Evolutionary conservation across 2,888 invertebrate genomes (phyloP).

Genomic region (Drosophila longiperda): DNA sequence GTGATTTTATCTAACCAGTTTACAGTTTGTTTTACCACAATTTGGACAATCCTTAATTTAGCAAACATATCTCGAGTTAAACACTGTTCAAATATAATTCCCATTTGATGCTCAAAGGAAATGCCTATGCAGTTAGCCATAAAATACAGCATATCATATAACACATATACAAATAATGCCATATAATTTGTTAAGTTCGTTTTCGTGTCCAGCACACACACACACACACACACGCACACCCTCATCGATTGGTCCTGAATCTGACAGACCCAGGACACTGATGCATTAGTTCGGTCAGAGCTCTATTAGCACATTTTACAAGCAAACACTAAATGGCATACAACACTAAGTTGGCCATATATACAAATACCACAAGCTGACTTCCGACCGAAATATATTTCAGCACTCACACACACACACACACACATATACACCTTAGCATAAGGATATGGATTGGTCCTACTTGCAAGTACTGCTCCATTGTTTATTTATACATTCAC

Average conservation of each 20-base stretch:
- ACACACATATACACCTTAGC: conserved; percentile 17
- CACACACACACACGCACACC: conserved; percentile 7
- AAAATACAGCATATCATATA: conserved; percentile 29
- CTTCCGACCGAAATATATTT: conserved; percentile 61
- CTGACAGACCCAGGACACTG: conserved; percentile 30
- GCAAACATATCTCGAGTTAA: background rate
- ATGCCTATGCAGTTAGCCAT: conserved; percentile 14
- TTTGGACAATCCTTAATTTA: background rate
- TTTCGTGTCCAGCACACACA: conserved; percentile 49
- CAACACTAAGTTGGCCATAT: conserved; percentile 36
- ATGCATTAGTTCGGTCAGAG: conserved; percentile 32
- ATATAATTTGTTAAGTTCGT: conserved; percentile 64
- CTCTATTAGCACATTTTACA: conserved; percentile 75
- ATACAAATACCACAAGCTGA: conserved; percentile 71
- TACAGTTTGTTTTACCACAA: background rate
- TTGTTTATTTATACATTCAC: background rate
- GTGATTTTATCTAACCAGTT: background rate
- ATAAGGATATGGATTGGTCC: background rate
- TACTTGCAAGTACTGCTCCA: conserved; percentile 1
- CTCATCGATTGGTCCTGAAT: background rate
- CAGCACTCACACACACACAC: conserved; percentile 22
- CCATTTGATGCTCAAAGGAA: conserved; percentile 16
- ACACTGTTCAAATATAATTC: conserved; percentile 1
- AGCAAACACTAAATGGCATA: conserved; percentile 67
- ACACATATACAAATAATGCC: conserved; percentile 53